Base-by-base conservation (phyloP, 2,888 invertebrate species). In the Mimas tiliae region DNA sequence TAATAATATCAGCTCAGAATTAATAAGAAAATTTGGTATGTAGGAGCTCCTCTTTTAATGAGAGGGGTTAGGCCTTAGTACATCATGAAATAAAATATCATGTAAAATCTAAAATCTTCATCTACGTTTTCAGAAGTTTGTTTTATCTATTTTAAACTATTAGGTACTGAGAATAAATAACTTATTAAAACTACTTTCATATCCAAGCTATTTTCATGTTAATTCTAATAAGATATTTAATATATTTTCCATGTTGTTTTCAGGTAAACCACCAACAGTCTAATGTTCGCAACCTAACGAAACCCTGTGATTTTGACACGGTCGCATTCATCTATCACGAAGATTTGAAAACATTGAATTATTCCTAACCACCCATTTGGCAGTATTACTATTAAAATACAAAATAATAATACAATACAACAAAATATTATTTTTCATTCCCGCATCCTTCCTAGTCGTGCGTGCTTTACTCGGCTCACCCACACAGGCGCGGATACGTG, bases 401-500 rank as follows among this genome's bases (percentile, higher is more conserved):
- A 53, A 53, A 6, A 42, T 6, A 58, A 38, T 38, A 55, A 38
- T 38, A 55, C 55, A 58, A 58, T 58, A 58, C 38, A n/a, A 38
- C 6, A 19, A 42, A 42, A 58, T 38, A 58, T 58, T 76, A 71
- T 70, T 42, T 19, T 38, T 12, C 19, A 65, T 38, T 42, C 68
- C 58, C 66, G 67, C 70, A 69, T 62, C 34, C n/a, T 47, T 19
- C 9, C 27, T 3, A 19, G 52, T 53, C 52, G 66, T 45, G 19
- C 52, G 63, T 19, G 47, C 53, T 47, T 63, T 66, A 74, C 67
- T 67, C 50, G 66, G 65, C 68, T 66, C 79, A 82, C 88, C 73
- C 91, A 89, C 89, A 90, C 89, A 83, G 50, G 8, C 67, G 51
- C 74, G 70, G 82, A 86, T 94, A 94, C 94, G 95, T 94, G 94